Conservation (phyloP, 2,888 invertebrate genomes). For the Chouioia cunea region DNA sequence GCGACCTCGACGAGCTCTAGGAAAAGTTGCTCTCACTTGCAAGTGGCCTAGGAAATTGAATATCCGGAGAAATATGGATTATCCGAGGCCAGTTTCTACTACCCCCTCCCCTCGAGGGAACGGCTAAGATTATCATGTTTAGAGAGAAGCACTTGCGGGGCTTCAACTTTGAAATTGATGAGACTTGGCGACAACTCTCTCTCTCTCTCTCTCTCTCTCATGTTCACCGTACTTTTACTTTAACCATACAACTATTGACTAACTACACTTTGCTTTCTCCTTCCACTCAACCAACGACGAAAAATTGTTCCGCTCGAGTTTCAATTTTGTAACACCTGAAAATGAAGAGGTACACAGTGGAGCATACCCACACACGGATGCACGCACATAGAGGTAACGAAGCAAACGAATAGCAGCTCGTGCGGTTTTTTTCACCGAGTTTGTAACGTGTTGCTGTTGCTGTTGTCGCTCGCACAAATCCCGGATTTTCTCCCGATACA, state of each 20-base stretch:
- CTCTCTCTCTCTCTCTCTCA: no score
- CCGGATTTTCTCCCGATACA: slow-evolving; percentile 18
- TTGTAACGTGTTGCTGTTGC: slow-evolving; percentile 11
- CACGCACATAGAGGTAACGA: background rate
- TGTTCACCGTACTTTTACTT: no score
- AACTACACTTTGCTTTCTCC: no score
- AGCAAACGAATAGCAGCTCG: background rate
- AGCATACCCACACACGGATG: background rate
- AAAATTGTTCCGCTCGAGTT: no score
- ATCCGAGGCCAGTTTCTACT: slow-evolving; percentile 15
- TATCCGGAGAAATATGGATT: slow-evolving; percentile 38
- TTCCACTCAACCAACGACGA: no score
- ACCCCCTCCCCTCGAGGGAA: background rate
- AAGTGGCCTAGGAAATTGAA: slow-evolving; percentile 35
- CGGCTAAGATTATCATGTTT: slow-evolving; percentile 40
- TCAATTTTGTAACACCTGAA: no score
- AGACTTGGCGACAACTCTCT: slow-evolving; percentile 38
- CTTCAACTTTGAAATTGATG: slow-evolving; percentile 45
- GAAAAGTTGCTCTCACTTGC: slow-evolving; percentile 1
- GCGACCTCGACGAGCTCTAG: background rate
- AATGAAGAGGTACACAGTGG: background rate
- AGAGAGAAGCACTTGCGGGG: slow-evolving; percentile 32
- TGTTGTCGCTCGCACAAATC: slow-evolving; percentile 17
- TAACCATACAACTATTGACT: no score
- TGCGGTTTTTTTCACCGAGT: slow-evolving; percentile 12